A percentile compares a stretch with the other conserved stretches of the same genome.
phyloP scores from a whole-genome alignment of 2,113 vertebrate species.

The Nothobranchius furzeri region DNA sequence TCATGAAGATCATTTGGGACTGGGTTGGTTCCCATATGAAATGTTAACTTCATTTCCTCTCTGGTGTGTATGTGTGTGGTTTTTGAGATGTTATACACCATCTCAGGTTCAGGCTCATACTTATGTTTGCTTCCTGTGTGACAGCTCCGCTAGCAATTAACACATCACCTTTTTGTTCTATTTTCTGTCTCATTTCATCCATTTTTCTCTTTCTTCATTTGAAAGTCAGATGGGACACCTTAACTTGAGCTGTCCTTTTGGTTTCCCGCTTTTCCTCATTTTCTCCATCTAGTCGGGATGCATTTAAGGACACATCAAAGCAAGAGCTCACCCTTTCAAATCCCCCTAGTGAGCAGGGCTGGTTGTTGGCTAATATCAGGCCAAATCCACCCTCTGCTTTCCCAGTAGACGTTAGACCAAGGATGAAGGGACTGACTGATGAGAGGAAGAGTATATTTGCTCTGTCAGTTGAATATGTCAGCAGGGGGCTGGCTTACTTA shows the following conservation, averaged over 20 bases:
- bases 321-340: conserved; percentile 58
- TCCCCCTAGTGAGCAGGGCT: conserved; percentile 43
- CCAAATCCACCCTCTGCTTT: conserved; percentile 55
- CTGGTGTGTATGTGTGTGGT: not conserved
- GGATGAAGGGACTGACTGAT: conserved; percentile 66
- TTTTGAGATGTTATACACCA: conserved; percentile 4
- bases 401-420: conserved; percentile 57
- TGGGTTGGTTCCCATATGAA: conserved; percentile 5
- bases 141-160: not conserved
- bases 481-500: conserved; percentile 46
- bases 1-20: conserved; percentile 30
- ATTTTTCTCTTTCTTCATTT: conserved; percentile 13
- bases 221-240: conserved; percentile 38
- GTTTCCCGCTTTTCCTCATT: conserved; percentile 44
- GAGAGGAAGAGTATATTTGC: conserved; percentile 66
- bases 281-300: conserved; percentile 49
- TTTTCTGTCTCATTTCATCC: conserved; percentile 3
- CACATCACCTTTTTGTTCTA: not conserved
- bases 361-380: conserved; percentile 60
- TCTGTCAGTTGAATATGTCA: conserved; percentile 65
- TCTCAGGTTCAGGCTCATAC: conserved; percentile 17
- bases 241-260: conserved; percentile 38
- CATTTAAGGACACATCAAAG: conserved; percentile 62
- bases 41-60: conserved; percentile 6
- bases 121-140: not conserved